Percentiles rank a stretch among this genome's conserved stretches.
These are phyloP conservation scores for Oreohelix idahoensis DNA, from an alignment of 1,140 invertebrate species.

Conservation along the genomic window DNA sequence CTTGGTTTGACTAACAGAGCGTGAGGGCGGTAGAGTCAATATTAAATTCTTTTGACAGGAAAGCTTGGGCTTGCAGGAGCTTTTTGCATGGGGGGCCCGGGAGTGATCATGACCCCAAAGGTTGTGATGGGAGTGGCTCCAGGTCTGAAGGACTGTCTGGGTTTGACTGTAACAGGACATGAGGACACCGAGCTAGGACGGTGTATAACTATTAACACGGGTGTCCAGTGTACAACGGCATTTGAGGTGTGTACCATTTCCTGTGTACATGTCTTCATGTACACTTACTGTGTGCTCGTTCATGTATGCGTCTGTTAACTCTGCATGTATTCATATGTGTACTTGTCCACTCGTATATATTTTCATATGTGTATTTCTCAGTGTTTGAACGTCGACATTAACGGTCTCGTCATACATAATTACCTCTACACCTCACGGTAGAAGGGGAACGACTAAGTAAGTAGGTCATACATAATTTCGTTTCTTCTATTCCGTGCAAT, in stretches of 20 bases:
- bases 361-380: neutral
- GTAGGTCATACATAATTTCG: no score
- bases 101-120: conserved; percentile 81
- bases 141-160: conserved; percentile 77
- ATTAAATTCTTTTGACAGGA: conserved; percentile 28
- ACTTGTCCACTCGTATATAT: neutral
- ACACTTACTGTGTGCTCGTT: neutral
- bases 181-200: conserved; percentile 97
- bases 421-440: no score
- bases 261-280: neutral
- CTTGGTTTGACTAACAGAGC: no score
- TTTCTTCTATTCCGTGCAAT: no score
- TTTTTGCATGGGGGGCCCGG: conserved; percentile 90
- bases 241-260: conserved; percentile 86
- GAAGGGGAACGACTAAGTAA: no score
- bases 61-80: conserved; percentile 40
- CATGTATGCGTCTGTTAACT: neutral
- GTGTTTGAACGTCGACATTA: no score
- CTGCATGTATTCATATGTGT: neutral
- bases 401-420: no score
- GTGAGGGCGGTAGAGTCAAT: no score
- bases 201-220: conserved; percentile 90
- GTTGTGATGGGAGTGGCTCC: conserved; percentile 69
- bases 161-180: conserved; percentile 91
- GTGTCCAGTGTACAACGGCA: conserved; percentile 95